phyloP scores from a whole-genome alignment of 2,888 invertebrate genomes.

The Caenorhabditis panamensis region DNA sequence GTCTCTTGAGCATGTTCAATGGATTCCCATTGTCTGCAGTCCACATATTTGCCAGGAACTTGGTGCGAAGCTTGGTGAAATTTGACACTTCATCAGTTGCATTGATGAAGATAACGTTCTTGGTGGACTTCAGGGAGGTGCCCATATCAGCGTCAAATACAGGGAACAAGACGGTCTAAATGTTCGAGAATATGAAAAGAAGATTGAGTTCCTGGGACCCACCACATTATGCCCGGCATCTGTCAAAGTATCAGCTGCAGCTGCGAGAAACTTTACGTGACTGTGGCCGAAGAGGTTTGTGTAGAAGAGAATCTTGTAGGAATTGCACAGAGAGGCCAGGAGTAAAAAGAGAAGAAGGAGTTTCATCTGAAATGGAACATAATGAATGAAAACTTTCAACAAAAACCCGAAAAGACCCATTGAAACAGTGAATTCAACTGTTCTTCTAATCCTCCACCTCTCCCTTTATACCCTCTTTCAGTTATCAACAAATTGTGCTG shows the following conservation, averaged over 20 bases:
- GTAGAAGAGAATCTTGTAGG: slow-evolving; percentile 64
- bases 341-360: neutral
- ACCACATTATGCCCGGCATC: slow-evolving; percentile 68
- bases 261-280: slow-evolving; percentile 61
- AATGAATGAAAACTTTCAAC: neutral
- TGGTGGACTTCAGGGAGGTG: slow-evolving; percentile 43
- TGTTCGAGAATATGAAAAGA: neutral
- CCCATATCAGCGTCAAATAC: slow-evolving; percentile 27
- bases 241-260: slow-evolving; percentile 59
- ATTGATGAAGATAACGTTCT: slow-evolving; percentile 40
- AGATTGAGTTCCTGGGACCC: slow-evolving; percentile 4
- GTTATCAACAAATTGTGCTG: slow-evolving; percentile 27
- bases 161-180: slow-evolving; percentile 61
- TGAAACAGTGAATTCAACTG: no score
- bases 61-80: slow-evolving; percentile 25
- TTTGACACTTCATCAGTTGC: slow-evolving; percentile 23
- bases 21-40: slow-evolving; percentile 26
- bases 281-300: slow-evolving; percentile 63
- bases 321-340: slow-evolving; percentile 1
- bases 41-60: slow-evolving; percentile 47
- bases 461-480: slow-evolving; percentile 28
- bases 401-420: neutral
- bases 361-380: slow-evolving; percentile 55
- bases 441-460: neutral
- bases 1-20: slow-evolving; percentile 24